Base-by-base conservation (phyloP, 2,888 invertebrate species). In the Gandaritis pyraliata region DNA sequence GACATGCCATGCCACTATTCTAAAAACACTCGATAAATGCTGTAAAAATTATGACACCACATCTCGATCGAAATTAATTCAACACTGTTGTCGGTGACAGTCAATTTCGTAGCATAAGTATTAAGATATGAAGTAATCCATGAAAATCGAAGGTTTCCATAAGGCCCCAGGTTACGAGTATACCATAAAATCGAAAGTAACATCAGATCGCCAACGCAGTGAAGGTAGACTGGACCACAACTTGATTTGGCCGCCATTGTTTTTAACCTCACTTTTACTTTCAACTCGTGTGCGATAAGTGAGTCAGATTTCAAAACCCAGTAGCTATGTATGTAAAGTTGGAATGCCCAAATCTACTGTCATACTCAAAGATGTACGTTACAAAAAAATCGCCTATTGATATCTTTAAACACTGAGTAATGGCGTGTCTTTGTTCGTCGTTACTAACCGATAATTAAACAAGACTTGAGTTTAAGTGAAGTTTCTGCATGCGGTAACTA, bases 261-360 rank as follows among this genome's bases (percentile, higher is more conserved):
- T 72, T 71, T 66, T 66, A 70, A 67, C 60, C 55, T 67, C 71
- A 77, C 80, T 78, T 80, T 78, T 78, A 78, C 78, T 78, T 77
- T 77, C 71, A 61, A 30, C 52, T 52, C 60, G 36, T 50, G 49
- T 38, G 33, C 51, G 64, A 59, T 55, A 64, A 64, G 45, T 65
- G 64, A 63, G 64, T 61, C 69, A 68, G 67, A 63, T 60, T 68
- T 65, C 63, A 68, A 68, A 67, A 67, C 47, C 13, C 23, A 11
- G 48, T 30, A 53, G 36, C n/a, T 39, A 7, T 39, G 23, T n/a
- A 50, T 23, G 15, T 49, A 29, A 45, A 46, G 11, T 10, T n/a
- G 16, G n/a, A 41, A 30, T 23, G 47, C 13, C 29, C 1, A 47
- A 43, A 11, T 43, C 5, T 13, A 13, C 4, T 11, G 11, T 16